Conservation (phyloP, 2,797 vertebrate species). For the Neostethus bicornis region DNA sequence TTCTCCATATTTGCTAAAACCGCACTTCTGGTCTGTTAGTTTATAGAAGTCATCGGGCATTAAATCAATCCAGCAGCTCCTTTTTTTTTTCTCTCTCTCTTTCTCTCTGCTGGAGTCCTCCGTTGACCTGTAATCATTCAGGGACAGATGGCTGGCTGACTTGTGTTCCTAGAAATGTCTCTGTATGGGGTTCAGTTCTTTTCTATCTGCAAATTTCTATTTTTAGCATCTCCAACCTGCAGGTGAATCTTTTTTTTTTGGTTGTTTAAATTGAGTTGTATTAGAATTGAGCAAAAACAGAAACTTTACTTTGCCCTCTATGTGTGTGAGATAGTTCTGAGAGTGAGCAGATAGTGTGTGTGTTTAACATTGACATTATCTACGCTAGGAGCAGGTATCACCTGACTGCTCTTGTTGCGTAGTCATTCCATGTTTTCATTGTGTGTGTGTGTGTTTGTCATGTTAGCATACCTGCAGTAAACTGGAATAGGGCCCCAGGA, state of each 20-base stretch:
- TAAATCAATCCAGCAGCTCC: conserved; percentile 5
- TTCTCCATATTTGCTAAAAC: conserved; percentile 4
- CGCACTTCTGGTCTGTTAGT: conserved; percentile 16
- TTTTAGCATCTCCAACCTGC: conserved; percentile 60
- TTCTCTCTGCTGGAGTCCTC: conserved; percentile 8
- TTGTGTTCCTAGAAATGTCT: conserved; percentile 30
- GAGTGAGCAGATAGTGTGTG: conserved; percentile 20
- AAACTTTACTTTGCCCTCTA: conserved; percentile 10
- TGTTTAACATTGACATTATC: conserved; percentile 42
- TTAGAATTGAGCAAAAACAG: conserved; percentile 18
- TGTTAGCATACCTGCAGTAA: conserved; percentile 31
- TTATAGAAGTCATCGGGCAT: conserved; percentile 16
- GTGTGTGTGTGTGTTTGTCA: conserved; percentile 37
- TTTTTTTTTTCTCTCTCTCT: no score
- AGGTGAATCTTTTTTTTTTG: conserved; percentile 59
- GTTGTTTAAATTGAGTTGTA: conserved; percentile 31
- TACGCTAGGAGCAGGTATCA: conserved; percentile 30
- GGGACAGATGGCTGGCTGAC: conserved; percentile 17
- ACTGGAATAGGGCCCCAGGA: conserved; percentile 36
- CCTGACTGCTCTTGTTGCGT: conserved; percentile 37
- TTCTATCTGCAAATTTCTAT: conserved; percentile 56
- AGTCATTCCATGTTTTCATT: conserved; percentile 73
- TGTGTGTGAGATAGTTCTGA: conserved; percentile 20
- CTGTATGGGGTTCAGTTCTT: conserved; percentile 54
- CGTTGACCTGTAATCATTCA: conserved; percentile 26